phyloP scores from a whole-genome alignment of 2,888 invertebrate genomes.

The Hypomecis atomaria region DNA sequence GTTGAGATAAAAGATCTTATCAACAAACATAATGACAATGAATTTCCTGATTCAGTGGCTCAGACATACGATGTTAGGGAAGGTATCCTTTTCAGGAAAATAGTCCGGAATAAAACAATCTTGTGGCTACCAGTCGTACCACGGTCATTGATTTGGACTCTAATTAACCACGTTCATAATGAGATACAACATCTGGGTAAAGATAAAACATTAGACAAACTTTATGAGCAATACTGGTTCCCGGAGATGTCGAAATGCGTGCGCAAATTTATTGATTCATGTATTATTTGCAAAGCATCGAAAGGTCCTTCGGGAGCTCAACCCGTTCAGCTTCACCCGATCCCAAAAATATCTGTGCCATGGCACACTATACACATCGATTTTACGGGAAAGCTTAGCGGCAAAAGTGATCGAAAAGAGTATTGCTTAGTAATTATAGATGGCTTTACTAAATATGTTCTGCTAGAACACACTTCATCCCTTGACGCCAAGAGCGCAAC shows the following conservation, averaged over 20 bases:
- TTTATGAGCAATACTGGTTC: constrained; percentile 49
- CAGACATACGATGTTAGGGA: constrained; percentile 46
- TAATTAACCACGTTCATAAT: constrained; percentile 43
- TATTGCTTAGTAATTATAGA: too few relatives aligned
- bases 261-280: constrained; percentile 40
- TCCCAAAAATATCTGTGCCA: constrained; percentile 33
- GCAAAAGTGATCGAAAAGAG: constrained; percentile 47
- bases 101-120: constrained; percentile 36
- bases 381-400: constrained; percentile 47
- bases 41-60: constrained; percentile 11
- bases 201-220: constrained; percentile 47
- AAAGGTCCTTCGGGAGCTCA: constrained; percentile 42
- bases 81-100: constrained; percentile 44
- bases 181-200: constrained; percentile 43
- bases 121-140: constrained; percentile 47
- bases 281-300: constrained; percentile 43
- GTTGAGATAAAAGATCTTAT: constrained; percentile 40
- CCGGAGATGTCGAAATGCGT: constrained; percentile 42
- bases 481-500: constrained; percentile 35
- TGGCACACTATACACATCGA: constrained; percentile 52
- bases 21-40: constrained; percentile 18
- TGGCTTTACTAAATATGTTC: constrained; percentile 44
- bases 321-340: constrained; percentile 41
- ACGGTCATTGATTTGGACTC: constrained; percentile 40
- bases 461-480: constrained; percentile 38